A percentile compares a stretch with the other conserved stretches of the same genome.
phyloP scores from a whole-genome alignment of 2,797 vertebrate species.

The Sebastes kiyomatsui region DNA sequence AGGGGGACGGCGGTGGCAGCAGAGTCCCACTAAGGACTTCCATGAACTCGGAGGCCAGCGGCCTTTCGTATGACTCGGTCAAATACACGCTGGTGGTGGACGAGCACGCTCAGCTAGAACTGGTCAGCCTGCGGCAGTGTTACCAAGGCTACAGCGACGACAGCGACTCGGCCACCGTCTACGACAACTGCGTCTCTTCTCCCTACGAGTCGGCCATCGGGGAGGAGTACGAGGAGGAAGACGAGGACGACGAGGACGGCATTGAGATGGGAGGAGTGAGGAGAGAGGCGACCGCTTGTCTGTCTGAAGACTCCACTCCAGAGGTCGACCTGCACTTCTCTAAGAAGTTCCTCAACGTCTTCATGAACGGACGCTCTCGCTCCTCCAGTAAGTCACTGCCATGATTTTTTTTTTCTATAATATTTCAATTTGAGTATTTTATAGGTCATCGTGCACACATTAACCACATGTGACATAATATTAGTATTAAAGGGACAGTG shows the following conservation, averaged over 20 bases:
- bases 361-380: conserved; percentile 94
- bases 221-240: conserved; percentile 93
- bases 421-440: background rate
- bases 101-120: conserved; percentile 93
- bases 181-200: conserved; percentile 95
- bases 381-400: conserved; percentile 92
- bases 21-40: conserved; percentile 83
- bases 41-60: conserved; percentile 91
- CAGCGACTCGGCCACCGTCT: conserved; percentile 95
- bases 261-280: conserved; percentile 72
- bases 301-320: conserved; percentile 93
- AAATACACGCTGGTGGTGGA: conserved; percentile 98
- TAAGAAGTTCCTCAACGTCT: conserved; percentile 98
- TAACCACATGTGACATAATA: background rate
- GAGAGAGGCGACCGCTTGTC: conserved; percentile 85
- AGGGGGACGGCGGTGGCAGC: conserved; percentile 21
- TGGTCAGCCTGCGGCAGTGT: conserved; percentile 94
- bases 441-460: background rate
- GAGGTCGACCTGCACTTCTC: conserved; percentile 93
- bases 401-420: background rate
- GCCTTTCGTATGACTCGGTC: conserved; percentile 96
- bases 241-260: conserved; percentile 71
- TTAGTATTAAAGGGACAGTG: background rate
- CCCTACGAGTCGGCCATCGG: conserved; percentile 94
- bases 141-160: conserved; percentile 96